Evolutionary conservation across 2,113 vertebrate species (phyloP), one percentile per base, ranked within the genome.

Genomic region (Lampris megalopsis): DNA sequence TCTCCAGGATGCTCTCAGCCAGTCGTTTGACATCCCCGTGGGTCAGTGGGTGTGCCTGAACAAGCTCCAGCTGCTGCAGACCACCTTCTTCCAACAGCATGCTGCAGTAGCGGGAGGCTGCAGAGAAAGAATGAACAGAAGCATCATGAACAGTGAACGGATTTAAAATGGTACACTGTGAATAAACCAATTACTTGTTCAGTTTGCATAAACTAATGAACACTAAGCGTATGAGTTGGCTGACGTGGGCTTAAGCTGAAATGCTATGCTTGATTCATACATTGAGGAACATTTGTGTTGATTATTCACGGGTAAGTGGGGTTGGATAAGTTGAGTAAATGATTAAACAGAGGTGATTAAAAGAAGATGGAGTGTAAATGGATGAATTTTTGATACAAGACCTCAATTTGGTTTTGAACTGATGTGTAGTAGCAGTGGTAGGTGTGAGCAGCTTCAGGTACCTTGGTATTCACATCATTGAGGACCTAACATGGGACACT

Each of bases 31-130:
- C 97, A 0, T 99, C 96, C 5, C 89, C 90, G 73, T 99, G 96
- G 10, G 97, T 98, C 89, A 97, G 94, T 6, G 95, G 94, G 0
- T 98, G 95, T 11, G 95, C 91, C 74, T 95, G 95, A 82, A 99
- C 96, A 37, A 88, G 94, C 91, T 98, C 95, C 52, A 99, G 93
- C 71, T 98, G 97, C 83, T 95, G 95, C 75, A 98, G 88, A 41
- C 98, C 98, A 9, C 97, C 98, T 90, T 99, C 98, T 90, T 99
- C 97, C 88, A 99, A 92, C 91, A 99, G 80, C 98, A 99, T 99
- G 90, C 96, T 98, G 94, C 98, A 99, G 86, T 99, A 99, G 2
- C 98, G 96, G 66, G 96, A 81, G 1, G 98, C 98, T 99, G 92
- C 58, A 36, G n/a, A 71, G 48, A 75, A 40, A 40, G 11, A 45